These are phyloP conservation scores for Trichosurus vulpecula DNA, from an alignment of 2,797 vertebrate species.

Conservation along the genomic window DNA sequence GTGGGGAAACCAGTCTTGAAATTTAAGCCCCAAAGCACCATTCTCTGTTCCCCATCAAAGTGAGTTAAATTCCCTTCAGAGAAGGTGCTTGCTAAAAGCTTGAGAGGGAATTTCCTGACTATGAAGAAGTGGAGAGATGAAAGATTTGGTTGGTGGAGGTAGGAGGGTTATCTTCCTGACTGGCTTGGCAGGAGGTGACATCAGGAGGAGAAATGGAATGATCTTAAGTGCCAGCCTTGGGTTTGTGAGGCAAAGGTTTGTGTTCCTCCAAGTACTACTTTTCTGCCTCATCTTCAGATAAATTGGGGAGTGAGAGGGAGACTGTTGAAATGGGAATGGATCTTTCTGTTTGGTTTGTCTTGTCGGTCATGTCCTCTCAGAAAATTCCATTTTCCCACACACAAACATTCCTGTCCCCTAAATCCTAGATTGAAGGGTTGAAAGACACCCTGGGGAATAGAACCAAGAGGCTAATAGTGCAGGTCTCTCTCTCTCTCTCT, in stretches of 20 bases:
- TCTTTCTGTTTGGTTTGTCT: background rate
- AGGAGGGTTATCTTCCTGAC: too few species aligned
- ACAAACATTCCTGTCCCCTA: background rate
- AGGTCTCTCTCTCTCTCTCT: background rate
- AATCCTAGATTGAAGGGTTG: background rate
- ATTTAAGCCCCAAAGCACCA: background rate
- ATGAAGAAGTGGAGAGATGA: background rate
- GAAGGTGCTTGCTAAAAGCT: background rate
- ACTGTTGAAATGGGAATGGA: background rate
- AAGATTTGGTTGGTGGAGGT: background rate
- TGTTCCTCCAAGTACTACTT: background rate
- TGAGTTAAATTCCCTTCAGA: background rate
- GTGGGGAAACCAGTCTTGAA: background rate
- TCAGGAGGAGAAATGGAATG: background rate
- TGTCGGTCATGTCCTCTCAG: background rate
- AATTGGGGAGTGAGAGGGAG: background rate
- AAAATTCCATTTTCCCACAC: too few species aligned
- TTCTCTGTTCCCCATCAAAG: background rate
- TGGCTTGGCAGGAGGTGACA: background rate
- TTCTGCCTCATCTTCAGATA: background rate
- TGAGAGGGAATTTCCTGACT: background rate
- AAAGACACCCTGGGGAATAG: background rate
- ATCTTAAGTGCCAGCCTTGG: background rate
- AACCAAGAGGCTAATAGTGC: background rate
- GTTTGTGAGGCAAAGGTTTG: background rate